Conservation (phyloP, 2,888 invertebrate genomes). For the Drosophila affinis region DNA sequence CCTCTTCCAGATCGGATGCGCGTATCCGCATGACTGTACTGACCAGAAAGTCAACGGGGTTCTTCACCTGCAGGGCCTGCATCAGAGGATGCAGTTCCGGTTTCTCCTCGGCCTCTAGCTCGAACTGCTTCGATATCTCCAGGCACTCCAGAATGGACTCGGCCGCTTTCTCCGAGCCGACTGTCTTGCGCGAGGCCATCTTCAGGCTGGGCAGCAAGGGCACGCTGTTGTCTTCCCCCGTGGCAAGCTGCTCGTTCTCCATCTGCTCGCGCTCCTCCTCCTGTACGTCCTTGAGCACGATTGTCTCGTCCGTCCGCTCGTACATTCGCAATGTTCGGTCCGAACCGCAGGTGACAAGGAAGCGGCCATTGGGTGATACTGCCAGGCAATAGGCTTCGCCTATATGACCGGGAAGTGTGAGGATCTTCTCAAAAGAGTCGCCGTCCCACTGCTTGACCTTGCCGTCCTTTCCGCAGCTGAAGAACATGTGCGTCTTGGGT, state of each 20-base stretch:
- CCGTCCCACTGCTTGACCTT: conserved; percentile 98
- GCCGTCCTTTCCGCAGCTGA: conserved; percentile 96
- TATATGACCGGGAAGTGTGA: conserved; percentile 91
- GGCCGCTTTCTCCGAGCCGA: conserved; percentile 86
- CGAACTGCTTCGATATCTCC: conserved; percentile 88
- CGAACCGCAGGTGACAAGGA: conserved; percentile 91
- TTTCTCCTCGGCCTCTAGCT: conserved; percentile 82
- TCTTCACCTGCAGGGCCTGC: conserved; percentile 90
- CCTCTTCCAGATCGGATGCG: conserved; percentile 95
- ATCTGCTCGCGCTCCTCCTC: conserved; percentile 93
- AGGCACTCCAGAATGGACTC: conserved; percentile 96
- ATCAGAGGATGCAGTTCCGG: conserved; percentile 90
- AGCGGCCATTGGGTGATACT: conserved; percentile 92
- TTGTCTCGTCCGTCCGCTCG: conserved; percentile 93
- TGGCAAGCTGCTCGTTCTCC: conserved; percentile 87
- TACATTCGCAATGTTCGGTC: conserved; percentile 94
- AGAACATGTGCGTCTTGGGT: conserved; percentile 95
- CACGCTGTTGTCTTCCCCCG: conserved; percentile 89
- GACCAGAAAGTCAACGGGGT: conserved; percentile 91
- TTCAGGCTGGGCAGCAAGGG: conserved; percentile 90
- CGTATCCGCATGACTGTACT: conserved; percentile 91
- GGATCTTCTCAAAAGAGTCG: conserved; percentile 94
- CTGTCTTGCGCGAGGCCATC: conserved; percentile 91
- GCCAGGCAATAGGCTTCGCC: conserved; percentile 91
- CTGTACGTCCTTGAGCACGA: conserved; percentile 95